Base-by-base conservation (phyloP, 2,888 invertebrate genomes). In the Micropterix aruncella region DNA sequence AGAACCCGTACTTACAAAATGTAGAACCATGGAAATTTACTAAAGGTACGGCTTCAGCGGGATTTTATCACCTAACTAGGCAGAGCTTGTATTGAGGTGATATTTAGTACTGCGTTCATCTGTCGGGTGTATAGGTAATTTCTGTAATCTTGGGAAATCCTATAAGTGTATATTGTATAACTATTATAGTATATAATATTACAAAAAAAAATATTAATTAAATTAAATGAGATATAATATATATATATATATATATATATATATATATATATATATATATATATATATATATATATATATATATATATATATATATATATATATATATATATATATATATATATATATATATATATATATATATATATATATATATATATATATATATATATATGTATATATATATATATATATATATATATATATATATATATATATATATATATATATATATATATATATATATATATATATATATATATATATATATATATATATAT, bases 331-430 rank as follows among this genome's bases (percentile, higher is more conserved):
- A 39, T 39, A 7, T 9, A 15, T 39, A 7, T 39, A 7, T 7
- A 39, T 7, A 9, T n/a, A 39, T 7, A n/a, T 39, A 39, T n/a
- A n/a, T 7, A 39, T 39, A 39, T n/a, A n/a, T 9, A 39, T 39
- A 39, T 9, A 7, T 9, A 39, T 39, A 39, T 9, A 39, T 9
- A 7, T 9, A n/a, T 9, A n/a, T 39, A 39, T 7, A 9, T 39
- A n/a, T n/a, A 39, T 39, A 39, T 39, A 9, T 39, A 39, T 39
- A n/a, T 39, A 9, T 9, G 16, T 9, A 9, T 39, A 39, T 39
- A 9, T 39, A 39, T 39, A n/a, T 39, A 39, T 39, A 39, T n/a
- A 9, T 9, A n/a, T 9, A 39, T 39, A 39, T 39, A n/a, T 7
- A 39, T 39, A 39, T 39, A 39, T n/a, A 39, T 39, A 7, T 7